Percentiles rank a stretch among this genome's conserved stretches.
These are phyloP conservation scores for Poeciliopsis infans DNA, from an alignment of 2,797 vertebrate species.

Conservation along the genomic window DNA sequence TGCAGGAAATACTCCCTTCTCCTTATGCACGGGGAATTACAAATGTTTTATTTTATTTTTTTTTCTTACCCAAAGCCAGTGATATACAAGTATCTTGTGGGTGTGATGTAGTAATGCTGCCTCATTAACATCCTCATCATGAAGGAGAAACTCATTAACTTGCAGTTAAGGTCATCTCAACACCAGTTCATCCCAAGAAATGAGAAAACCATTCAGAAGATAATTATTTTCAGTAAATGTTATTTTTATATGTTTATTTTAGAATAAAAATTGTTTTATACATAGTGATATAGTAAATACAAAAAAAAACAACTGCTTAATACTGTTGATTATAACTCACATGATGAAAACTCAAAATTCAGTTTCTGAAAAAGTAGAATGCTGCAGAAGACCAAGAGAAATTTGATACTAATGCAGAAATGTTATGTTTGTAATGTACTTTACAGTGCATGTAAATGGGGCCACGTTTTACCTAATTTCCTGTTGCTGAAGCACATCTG, in stretches of 20 bases:
- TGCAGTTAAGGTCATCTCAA: background rate
- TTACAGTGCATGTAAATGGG: background rate
- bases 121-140: background rate
- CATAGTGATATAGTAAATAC: background rate
- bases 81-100: background rate
- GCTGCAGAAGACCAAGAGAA: background rate
- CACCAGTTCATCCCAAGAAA: background rate
- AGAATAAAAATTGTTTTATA: background rate
- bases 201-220: background rate
- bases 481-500: background rate
- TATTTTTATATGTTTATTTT: background rate
- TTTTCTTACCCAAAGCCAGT: too few species aligned
- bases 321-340: background rate
- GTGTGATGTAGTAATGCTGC: background rate
- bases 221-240: background rate
- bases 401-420: background rate
- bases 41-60: too few species aligned
- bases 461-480: background rate
- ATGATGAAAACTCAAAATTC: background rate
- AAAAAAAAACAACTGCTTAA: background rate
- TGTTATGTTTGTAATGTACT: background rate
- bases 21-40: background rate
- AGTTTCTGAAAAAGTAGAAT: background rate
- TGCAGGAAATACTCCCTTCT: constrained; percentile 6
- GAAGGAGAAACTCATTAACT: background rate